Evolutionary conservation across 1,140 invertebrate species (phyloP), one percentile per base, ranked within the genome.

Genomic region (Maconellicoccus hirsutus): DNA sequence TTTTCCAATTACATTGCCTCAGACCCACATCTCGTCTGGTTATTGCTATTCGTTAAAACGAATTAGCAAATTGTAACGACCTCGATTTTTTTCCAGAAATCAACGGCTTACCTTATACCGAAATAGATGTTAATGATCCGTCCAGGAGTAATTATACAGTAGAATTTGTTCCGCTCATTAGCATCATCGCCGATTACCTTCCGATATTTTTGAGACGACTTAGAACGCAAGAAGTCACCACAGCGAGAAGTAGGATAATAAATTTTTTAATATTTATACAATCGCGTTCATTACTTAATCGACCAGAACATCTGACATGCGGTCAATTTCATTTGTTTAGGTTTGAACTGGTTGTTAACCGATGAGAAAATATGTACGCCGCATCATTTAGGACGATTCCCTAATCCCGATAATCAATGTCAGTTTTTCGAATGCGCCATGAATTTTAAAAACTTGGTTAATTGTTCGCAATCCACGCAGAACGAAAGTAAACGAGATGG

Each of bases 141-240:
- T 66, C 70, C 10, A 39, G 21, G 12, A 42, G 70, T 39, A 76
- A 73, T 71, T 73, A 75, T 26, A 75, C 74, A 12, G 71, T 76
- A 12, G 72, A 71, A 25, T 76, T 76, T 72, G 73, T 76, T 16
- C 75, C 75, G n/a, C 71, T 76, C 1, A 73, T 76, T 39, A 71
- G 73, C 22, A 33, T 76, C 16, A 71, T 76, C 14, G 73, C 74
- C 59, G 75, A 74, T 25, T 73, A 75, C 33, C 22, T 76, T 10
- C 76, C 75, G 16, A 69, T 66, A 25, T 22, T 76, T 8, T 39
- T 76, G 10, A 69, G 61, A 19, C 39, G 74, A 59, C 71, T 75
- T 16, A 70, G 69, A 42, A 23, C 61, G 10, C 63, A 71, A 70
- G 26, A 29, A 70, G 26, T 70, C 19, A 33, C 26, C 25, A 25